Evolutionary conservation across 2,113 vertebrate species (phyloP), one percentile per base, ranked within the genome.

Genomic region (Corythoichthys haematopterus): DNA sequence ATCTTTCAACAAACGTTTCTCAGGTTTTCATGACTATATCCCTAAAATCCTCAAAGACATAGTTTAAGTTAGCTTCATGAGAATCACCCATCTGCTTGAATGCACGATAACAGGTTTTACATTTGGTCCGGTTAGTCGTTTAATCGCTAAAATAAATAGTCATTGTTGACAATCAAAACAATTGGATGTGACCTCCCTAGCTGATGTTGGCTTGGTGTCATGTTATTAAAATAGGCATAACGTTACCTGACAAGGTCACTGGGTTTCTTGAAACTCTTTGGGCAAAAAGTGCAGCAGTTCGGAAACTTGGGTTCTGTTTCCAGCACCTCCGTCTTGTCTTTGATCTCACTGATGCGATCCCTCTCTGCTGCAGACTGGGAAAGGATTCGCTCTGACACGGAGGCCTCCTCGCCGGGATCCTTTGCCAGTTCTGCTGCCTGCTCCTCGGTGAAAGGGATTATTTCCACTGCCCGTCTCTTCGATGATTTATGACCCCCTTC

Each of bases 211-310:
- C 14, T 46, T 62, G 7, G 20, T 33, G 28, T 6, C 1, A 28
- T 33, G n/a, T 0, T 2, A 4, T 12, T 37, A 16, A 38, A 35
- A 3, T 90, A 8, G n/a, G 9, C n/a, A 16, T 43, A 8, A 43
- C 36, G 43, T 89, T 88, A 99, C 97, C 97, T 95, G 82, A 98
- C 93, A 2, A 99, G 87, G 85, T 99, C 97, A 8, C 97, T 99
- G 78, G 97, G 97, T 74, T 99, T 99, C 91, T 97, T 97, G 89
- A 99, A 99, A 87, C 96, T 99, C 88, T 99, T 99, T 36, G 97
- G 95, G 68, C 97, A 99, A 55, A 84, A 98, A 71, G 70, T 91
- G 78, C 97, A 99, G 76, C 95, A 94, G 89, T 99, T 98, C 74
- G 95, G 92, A 1, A 95, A 96, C 87, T 96, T 96, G 35, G 97